Evolutionary conservation across 2,797 vertebrate genomes (phyloP).

Genomic region (Acridotheres tristis): DNA sequence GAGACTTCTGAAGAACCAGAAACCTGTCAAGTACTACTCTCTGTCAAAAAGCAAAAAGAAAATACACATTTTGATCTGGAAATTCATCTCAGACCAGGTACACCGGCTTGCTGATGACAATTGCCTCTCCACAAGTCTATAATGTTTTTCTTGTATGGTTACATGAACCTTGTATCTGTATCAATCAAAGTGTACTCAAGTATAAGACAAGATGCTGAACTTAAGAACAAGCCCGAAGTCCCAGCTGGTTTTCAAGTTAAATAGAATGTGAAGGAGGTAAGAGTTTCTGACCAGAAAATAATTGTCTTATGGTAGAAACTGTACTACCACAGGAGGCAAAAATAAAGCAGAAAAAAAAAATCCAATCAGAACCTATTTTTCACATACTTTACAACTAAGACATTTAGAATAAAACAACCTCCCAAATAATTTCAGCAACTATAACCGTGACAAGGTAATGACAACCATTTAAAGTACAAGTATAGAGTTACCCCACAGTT

Average conservation of each 20-base stretch:
- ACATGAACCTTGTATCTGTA: constrained; percentile 45
- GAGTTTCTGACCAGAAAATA: constrained; percentile 28
- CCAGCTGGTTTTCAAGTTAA: constrained; percentile 43
- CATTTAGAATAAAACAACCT: neutral
- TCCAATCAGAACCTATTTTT: neutral
- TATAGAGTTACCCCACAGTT: neutral
- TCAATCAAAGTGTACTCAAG: constrained; percentile 55
- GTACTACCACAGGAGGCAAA: fast-evolving
- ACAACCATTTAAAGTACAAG: neutral
- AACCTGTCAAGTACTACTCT: constrained; percentile 53
- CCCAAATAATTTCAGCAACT: neutral
- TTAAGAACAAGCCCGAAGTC: constrained; percentile 27
- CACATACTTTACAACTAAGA: neutral
- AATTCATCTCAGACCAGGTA: constrained; percentile 60
- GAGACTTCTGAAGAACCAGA: constrained; percentile 60
- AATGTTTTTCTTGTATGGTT: constrained; percentile 44
- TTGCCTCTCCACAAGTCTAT: constrained; percentile 31
- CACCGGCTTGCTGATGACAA: constrained; percentile 52
- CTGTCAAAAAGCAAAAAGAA: constrained; percentile 56
- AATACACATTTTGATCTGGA: constrained; percentile 65
- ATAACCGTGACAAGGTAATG: neutral
- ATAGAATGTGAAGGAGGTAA: constrained; percentile 14
- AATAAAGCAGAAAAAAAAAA: neutral
- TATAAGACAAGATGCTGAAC: constrained; percentile 39
- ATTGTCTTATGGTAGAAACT: neutral